Conservation (phyloP, 2,113 vertebrate species). For the Cyprinodon brontotheroides region DNA sequence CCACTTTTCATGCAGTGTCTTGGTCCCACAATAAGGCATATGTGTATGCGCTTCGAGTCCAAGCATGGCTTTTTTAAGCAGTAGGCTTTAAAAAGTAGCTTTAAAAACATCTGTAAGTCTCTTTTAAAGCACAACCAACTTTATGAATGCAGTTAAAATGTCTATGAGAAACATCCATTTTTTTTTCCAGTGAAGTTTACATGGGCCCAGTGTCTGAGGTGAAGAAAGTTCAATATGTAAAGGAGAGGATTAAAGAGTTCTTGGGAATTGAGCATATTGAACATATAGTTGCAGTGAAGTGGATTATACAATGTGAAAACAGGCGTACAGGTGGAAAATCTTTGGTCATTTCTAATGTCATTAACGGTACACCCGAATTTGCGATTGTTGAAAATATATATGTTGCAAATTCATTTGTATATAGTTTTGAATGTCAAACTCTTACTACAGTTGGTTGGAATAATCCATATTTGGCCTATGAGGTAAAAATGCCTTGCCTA, state of each 20-base stretch:
- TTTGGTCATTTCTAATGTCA: conserved; percentile 22
- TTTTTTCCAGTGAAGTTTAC: conserved; percentile 1
- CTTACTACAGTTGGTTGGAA: too few relatives aligned
- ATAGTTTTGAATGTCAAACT: too few relatives aligned
- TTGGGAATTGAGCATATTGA: background rate
- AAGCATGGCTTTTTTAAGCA: conserved; percentile 10
- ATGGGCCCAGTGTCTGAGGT: conserved; percentile 13
- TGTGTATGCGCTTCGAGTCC: conserved; percentile 5
- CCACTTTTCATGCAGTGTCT: too few relatives aligned
- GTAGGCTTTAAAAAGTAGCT: background rate
- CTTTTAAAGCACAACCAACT: conserved; percentile 6
- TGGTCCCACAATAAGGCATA: background rate
- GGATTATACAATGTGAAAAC: conserved; percentile 29
- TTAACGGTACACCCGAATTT: conserved; percentile 19
- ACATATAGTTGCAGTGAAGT: background rate
- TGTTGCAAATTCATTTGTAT: too few relatives aligned
- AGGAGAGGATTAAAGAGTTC: conserved; percentile 14
- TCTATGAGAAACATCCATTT: background rate
- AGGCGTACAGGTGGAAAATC: conserved; percentile 11
- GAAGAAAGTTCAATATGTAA: conserved; percentile 6
- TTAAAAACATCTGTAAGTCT: conserved; percentile 4
- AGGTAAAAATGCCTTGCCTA: too few relatives aligned
- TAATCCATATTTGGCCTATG: too few relatives aligned
- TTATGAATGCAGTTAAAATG: conserved; percentile 2
- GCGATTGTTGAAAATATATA: too few relatives aligned